These are phyloP conservation scores for Phalloptychus januarius DNA, from an alignment of 2,797 vertebrate genomes.

Conservation along the genomic window DNA sequence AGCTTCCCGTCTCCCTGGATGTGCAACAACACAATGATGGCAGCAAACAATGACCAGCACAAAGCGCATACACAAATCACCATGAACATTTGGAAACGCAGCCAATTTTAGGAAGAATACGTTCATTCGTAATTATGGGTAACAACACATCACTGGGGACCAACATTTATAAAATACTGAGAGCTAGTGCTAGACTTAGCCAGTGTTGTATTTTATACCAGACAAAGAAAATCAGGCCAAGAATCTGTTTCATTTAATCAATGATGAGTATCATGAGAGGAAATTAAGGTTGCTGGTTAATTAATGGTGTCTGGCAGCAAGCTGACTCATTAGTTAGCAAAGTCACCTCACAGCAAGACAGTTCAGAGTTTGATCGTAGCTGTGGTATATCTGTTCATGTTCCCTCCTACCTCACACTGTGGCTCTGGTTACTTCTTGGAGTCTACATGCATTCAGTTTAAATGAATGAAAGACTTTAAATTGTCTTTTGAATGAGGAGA, in stretches of 20 bases:
- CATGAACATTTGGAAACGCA: constrained; percentile 56
- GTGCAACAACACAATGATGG: constrained; percentile 74
- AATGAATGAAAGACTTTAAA: constrained; percentile 7
- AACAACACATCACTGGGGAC: constrained; percentile 60
- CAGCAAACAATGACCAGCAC: constrained; percentile 74
- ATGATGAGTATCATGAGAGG: constrained; percentile 65
- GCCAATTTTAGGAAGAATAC: constrained; percentile 72
- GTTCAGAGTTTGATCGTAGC: constrained; percentile 56
- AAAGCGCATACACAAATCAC: constrained; percentile 68
- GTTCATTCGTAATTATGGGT: constrained; percentile 62
- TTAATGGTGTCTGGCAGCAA: constrained; percentile 61
- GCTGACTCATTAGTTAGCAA: constrained; percentile 66
- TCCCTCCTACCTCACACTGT: constrained; percentile 1
- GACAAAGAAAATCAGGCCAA: constrained; percentile 27
- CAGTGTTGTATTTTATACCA: constrained; percentile 39
- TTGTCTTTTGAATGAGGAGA: neutral
- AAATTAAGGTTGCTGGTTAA: constrained; percentile 67
- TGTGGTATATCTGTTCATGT: constrained; percentile 26
- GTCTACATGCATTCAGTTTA: constrained; percentile 23
- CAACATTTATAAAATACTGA: constrained; percentile 50
- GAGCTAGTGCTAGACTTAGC: constrained; percentile 33
- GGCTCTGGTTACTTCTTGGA: constrained; percentile 7
- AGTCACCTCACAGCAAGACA: constrained; percentile 56
- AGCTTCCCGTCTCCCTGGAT: constrained; percentile 66
- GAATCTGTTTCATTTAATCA: constrained; percentile 65